phyloP scores from a whole-genome alignment of 2,888 invertebrate genomes.

The Cyaniris semiargus region DNA sequence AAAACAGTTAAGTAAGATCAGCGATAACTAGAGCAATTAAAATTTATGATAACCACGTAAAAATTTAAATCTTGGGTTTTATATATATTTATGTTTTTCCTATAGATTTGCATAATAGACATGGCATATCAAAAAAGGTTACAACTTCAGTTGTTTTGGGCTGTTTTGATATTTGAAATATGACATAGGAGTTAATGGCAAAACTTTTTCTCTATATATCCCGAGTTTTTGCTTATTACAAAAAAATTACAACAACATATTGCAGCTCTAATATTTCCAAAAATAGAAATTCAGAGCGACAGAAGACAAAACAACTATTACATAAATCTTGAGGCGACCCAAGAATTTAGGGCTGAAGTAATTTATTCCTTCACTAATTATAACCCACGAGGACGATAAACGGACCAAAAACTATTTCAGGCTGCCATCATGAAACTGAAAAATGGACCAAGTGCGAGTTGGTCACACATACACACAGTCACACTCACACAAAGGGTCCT shows the following conservation, averaged over 20 bases:
- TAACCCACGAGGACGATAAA: not conserved
- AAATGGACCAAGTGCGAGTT: not conserved
- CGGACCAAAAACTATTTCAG: slow-evolving; percentile 15
- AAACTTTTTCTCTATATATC: no score
- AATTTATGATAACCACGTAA: not conserved
- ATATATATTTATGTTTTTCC: not conserved
- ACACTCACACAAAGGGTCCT: no score
- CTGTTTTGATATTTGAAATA: no score
- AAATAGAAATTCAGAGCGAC: not conserved
- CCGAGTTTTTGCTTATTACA: no score
- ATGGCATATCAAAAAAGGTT: no score
- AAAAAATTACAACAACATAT: no score
- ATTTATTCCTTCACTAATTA: slow-evolving; percentile 13
- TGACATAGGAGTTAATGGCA: no score
- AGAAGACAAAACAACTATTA: slow-evolving; percentile 1
- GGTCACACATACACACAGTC: no score
- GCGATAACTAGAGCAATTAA: not conserved
- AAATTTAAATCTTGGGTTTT: not conserved
- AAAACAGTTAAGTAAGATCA: not conserved
- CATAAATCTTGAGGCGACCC: not conserved
- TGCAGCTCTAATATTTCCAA: not conserved
- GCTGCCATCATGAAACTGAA: not conserved
- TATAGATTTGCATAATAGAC: no score
- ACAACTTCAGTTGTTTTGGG: no score
- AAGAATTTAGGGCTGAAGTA: slow-evolving; percentile 7